Evolutionary conservation across 2,888 invertebrate species (phyloP), one percentile per base, ranked within the genome.

Genomic region (Eledona agricola): DNA sequence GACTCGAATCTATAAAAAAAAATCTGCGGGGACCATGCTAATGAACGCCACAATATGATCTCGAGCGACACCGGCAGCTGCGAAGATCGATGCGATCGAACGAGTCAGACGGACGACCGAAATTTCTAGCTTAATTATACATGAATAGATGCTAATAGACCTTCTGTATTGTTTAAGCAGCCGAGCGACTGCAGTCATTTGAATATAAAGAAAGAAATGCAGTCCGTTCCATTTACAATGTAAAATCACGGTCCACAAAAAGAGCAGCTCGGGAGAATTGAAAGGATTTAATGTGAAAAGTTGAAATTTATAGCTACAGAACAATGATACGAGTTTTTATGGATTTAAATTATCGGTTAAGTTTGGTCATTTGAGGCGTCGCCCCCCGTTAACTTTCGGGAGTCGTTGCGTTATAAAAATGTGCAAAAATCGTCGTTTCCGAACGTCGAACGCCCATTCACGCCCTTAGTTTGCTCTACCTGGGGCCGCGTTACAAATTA

Each of bases 291-390:
- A 77, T 76, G 77, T 75, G 74, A 71, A 77, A 77, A 77, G 73
- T 76, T 74, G 62, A 74, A 77, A 77, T 77, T 77, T 77, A 77
- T 74, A 64, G 71, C 71, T 65, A 61, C 71, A 77, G 76, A 77
- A 77, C 76, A 77, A 77, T 76, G 75, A 76, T 76, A 70, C 72
- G 68, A 74, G 73, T 76, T 76, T 76, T 76, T 75, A 76, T 76
- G 70, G 75, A 73, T 65, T 72, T 75, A 76, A 76, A 76, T 75
- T 76, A 77, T 77, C 74, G 74, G 74, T 70, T 72, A 75, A 75
- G 68, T 75, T 75, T 68, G 72, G 72, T 72, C 72, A 73, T 73
- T 73, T 72, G 66, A 70, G 70, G 69, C 65, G 40, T 47, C 28
- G 26, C 40, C n/a, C n/a, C n/a, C n/a, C n/a, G n/a, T n/a, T n/a